phyloP scores from a whole-genome alignment of 1,140 invertebrate genomes.

The Orius insidiosus region DNA sequence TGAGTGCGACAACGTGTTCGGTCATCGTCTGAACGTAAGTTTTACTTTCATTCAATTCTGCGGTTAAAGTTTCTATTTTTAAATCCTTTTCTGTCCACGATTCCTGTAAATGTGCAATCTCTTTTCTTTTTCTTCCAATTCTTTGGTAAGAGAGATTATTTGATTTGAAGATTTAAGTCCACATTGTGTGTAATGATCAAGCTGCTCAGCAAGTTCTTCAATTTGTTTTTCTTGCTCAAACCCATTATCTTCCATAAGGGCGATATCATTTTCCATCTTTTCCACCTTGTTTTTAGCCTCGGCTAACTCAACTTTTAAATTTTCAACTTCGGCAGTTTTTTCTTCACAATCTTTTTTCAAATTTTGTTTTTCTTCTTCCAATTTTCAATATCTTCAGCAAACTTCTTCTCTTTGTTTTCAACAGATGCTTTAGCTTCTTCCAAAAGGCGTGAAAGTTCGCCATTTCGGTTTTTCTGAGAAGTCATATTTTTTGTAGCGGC shows the following conservation, averaged over 20 bases:
- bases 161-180: constrained; percentile 9
- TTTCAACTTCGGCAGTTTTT: constrained; percentile 4
- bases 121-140: constrained; percentile 4
- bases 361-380: not conserved
- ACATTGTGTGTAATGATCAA: constrained; percentile 11
- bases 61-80: constrained; percentile 7
- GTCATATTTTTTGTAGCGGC: no score
- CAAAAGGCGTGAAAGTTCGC: no score
- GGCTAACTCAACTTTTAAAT: not conserved
- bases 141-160: constrained; percentile 5
- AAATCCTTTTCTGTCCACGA: constrained; percentile 11
- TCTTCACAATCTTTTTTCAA: constrained; percentile 1
- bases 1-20: constrained; percentile 11
- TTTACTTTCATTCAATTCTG: constrained; percentile 13
- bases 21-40: constrained; percentile 10
- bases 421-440: no score
- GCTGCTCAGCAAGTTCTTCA: constrained; percentile 4
- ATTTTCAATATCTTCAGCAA: no score
- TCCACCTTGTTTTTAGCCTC: not conserved
- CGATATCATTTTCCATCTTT: constrained; percentile 2
- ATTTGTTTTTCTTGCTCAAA: constrained; percentile 9
- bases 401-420: no score
- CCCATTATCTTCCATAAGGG: not conserved
- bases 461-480: no score
- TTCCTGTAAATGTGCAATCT: constrained; percentile 7